phyloP scores from a whole-genome alignment of 2,113 vertebrate genomes.

The Syngnathus typhle region DNA sequence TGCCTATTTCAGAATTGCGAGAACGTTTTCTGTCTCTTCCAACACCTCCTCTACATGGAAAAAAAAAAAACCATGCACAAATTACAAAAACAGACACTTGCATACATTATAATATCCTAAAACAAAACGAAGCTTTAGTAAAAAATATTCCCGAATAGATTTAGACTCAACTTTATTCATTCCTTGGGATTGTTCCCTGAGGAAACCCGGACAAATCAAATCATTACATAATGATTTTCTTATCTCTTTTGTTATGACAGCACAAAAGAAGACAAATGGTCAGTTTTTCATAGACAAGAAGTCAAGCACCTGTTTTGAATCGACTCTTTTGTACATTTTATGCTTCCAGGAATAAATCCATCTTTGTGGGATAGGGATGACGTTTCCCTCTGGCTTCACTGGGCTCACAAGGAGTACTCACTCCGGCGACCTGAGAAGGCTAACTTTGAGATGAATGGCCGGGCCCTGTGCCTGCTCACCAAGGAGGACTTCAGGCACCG shows the following conservation, averaged over 20 bases:
- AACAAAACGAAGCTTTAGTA: background rate
- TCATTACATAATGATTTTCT: too few relatives aligned
- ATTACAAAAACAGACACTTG: too few relatives aligned
- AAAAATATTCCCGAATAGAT: background rate
- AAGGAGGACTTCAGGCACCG: constrained; percentile 87
- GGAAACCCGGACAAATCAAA: too few relatives aligned
- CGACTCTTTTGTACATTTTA: background rate
- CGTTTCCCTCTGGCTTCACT: constrained; percentile 84
- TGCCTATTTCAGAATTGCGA: background rate
- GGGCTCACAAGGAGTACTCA: constrained; percentile 85
- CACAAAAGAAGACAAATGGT: background rate
- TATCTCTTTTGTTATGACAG: too few relatives aligned
- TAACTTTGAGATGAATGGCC: constrained; percentile 86
- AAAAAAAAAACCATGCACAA: too few relatives aligned
- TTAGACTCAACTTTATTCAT: too few relatives aligned
- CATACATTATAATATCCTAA: too few relatives aligned
- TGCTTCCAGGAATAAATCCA: constrained; percentile 81
- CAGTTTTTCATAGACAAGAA: background rate
- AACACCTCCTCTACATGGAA: too few relatives aligned
- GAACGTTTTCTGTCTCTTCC: background rate
- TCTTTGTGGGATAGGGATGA: constrained; percentile 88
- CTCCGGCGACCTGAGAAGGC: constrained; percentile 63
- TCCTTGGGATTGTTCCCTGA: too few relatives aligned
- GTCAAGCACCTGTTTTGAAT: background rate
- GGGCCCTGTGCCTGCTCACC: constrained; percentile 86